Conservation (phyloP, 2,797 vertebrate genomes). For the Pseudocheirus occidentalis region DNA sequence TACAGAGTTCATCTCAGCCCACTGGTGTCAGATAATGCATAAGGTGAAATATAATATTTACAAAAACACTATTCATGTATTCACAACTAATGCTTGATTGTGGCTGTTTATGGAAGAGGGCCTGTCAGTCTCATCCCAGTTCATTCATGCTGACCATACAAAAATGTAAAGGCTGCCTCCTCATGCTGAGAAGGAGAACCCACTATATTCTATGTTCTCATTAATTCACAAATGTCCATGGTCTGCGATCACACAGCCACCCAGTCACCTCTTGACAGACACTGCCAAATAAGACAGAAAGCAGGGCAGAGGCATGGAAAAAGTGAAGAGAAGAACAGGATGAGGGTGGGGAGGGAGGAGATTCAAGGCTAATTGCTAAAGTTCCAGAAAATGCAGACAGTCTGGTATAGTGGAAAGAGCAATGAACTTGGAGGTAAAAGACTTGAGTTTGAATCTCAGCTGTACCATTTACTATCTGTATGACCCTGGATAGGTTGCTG, state of each 20-base stretch:
- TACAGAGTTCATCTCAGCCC: conserved; percentile 73
- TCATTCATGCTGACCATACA: conserved; percentile 68
- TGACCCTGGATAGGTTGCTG: background rate
- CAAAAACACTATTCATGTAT: conserved; percentile 70
- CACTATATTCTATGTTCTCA: background rate
- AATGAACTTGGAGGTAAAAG: background rate
- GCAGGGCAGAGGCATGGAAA: background rate
- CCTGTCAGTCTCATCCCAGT: background rate
- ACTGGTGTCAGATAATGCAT: conserved; percentile 78
- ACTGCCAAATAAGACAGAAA: background rate
- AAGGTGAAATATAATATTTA: conserved; percentile 77
- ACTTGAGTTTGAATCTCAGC: background rate
- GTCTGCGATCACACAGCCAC: background rate
- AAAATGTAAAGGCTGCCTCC: conserved; percentile 56
- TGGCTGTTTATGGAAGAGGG: conserved; percentile 48
- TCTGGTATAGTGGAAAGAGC: background rate
- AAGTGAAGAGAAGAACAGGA: background rate
- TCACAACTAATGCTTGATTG: conserved; percentile 64
- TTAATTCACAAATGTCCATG: background rate
- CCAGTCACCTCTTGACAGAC: background rate
- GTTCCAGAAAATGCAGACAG: background rate
- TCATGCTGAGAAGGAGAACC: background rate
- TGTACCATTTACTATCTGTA: background rate
- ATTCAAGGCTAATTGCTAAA: background rate
- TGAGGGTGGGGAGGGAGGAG: background rate